Conservation (phyloP, 2,797 vertebrate genomes). For the Esox lucius region DNA sequence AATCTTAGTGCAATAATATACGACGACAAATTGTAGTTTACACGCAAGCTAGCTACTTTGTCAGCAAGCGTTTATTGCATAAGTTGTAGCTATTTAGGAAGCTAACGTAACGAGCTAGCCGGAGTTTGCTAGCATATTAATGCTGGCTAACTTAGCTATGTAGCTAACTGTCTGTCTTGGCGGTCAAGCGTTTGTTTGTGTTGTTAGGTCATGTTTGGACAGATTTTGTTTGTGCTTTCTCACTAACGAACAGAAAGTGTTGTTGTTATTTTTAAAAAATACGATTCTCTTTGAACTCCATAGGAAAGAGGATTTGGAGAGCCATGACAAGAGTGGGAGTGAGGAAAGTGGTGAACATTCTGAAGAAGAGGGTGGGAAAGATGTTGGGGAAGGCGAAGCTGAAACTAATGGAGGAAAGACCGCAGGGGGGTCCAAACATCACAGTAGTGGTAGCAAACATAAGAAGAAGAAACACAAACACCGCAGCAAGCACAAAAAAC, state of each 20-base stretch:
- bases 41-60: not conserved
- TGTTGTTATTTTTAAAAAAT: slow-evolving; percentile 4
- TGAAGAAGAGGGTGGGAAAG: slow-evolving; percentile 72
- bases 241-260: not conserved
- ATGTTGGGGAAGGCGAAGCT: slow-evolving; percentile 64
- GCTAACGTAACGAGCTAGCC: slow-evolving; percentile 41
- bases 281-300: not conserved
- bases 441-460: slow-evolving; percentile 77
- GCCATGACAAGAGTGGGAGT: slow-evolving; percentile 85
- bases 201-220: not conserved
- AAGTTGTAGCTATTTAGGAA: not conserved
- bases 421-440: slow-evolving; percentile 74
- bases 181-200: slow-evolving; percentile 18
- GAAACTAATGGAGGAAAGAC: slow-evolving; percentile 73
- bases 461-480: slow-evolving; percentile 99
- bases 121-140: slow-evolving; percentile 40
- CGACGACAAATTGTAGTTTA: not conserved
- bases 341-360: slow-evolving; percentile 95
- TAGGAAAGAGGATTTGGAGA: slow-evolving; percentile 82
- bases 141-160: slow-evolving; percentile 7
- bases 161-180: slow-evolving; percentile 22
- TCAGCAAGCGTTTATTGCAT: not conserved
- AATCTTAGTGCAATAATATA: not conserved
- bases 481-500: slow-evolving; percentile 98
- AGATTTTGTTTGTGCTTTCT: not conserved